Evolutionary conservation across 2,888 invertebrate genomes (phyloP).

Genomic region (Ectobius pallidus): DNA sequence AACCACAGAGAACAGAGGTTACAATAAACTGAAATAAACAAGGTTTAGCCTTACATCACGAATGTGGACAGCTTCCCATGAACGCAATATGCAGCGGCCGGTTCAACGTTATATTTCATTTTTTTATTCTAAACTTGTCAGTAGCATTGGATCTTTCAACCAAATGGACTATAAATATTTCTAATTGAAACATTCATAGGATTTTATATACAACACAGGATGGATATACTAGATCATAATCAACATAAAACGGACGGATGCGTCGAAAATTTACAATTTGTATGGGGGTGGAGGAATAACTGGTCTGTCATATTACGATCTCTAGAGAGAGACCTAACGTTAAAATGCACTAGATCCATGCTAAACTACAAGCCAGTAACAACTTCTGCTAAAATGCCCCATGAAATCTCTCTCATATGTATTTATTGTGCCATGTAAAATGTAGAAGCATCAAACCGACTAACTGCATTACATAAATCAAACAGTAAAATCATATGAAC

Average conservation of each 20-base stretch:
- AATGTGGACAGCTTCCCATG: no score
- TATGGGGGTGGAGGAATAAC: not conserved
- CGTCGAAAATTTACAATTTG: not conserved
- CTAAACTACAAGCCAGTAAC: not conserved
- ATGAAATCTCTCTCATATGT: no score
- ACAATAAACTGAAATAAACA: slow-evolving; percentile 5
- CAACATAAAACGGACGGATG: no score
- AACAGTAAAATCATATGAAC: no score
- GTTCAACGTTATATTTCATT: not conserved
- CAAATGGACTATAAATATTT: slow-evolving; percentile 1
- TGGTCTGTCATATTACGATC: not conserved
- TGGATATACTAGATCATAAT: not conserved
- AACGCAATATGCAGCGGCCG: no score
- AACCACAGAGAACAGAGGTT: not conserved
- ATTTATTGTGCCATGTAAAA: no score
- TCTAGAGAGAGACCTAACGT: not conserved
- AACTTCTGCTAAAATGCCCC: no score
- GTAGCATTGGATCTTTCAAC: not conserved
- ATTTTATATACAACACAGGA: not conserved
- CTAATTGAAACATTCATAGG: not conserved
- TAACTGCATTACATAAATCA: no score
- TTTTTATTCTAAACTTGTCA: slow-evolving; percentile 4
- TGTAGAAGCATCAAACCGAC: no score
- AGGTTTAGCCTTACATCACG: no score
- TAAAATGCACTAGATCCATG: no score